Conservation (phyloP, 2,888 invertebrate species). For the Carpatolechia fugitivella region DNA sequence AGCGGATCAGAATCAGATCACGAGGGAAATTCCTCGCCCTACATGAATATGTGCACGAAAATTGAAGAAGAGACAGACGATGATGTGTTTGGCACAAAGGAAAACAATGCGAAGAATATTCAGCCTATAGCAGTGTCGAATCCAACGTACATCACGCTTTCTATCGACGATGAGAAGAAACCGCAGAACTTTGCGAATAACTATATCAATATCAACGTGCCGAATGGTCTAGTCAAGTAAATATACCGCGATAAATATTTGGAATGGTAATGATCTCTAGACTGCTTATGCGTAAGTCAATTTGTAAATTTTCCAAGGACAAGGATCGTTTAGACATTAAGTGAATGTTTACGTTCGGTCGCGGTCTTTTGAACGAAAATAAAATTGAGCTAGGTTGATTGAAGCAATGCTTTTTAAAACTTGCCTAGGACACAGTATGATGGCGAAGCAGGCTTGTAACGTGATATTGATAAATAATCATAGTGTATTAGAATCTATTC, state of each 20-base stretch:
- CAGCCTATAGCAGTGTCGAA: constrained; percentile 59
- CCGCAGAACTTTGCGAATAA: constrained; percentile 53
- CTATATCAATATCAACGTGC: constrained; percentile 60
- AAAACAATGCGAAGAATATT: constrained; percentile 54
- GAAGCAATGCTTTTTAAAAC: too few species aligned
- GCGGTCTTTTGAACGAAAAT: too few species aligned
- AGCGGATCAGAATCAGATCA: constrained; percentile 68
- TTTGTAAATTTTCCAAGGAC: background rate
- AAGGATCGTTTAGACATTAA: background rate
- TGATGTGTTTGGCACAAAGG: constrained; percentile 60
- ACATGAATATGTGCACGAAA: constrained; percentile 54
- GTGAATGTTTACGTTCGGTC: too few species aligned
- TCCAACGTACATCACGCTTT: constrained; percentile 65
- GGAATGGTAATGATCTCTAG: constrained; percentile 11
- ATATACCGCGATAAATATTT: constrained; percentile 21
- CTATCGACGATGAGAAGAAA: constrained; percentile 58
- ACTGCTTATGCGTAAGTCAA: constrained; percentile 5
- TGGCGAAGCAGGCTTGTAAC: too few species aligned
- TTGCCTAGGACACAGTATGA: too few species aligned
- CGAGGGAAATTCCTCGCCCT: constrained; percentile 53
- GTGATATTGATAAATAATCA: too few species aligned
- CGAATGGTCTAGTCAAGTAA: constrained; percentile 74
- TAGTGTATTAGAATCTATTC: too few species aligned
- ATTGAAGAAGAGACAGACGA: constrained; percentile 67
- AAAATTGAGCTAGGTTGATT: too few species aligned